Percentiles rank a stretch among this genome's conserved stretches.
These are phyloP conservation scores for Setipinna tenuifilis DNA, from an alignment of 2,797 vertebrate genomes.

Conservation along the genomic window DNA sequence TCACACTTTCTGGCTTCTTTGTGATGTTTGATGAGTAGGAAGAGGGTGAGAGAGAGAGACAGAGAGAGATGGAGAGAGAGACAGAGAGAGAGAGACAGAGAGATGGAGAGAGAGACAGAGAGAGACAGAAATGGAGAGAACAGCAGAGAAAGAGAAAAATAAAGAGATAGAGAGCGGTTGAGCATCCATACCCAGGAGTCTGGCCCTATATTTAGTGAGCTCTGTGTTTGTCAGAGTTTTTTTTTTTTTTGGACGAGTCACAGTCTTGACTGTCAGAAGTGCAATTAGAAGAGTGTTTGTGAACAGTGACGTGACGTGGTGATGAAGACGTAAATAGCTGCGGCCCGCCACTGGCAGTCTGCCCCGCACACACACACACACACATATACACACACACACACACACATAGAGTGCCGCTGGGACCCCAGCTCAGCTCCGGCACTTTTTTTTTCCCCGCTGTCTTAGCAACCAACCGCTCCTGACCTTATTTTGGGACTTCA, in stretches of 20 bases:
- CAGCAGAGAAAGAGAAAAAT: no score
- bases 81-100: no score
- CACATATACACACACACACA: no score
- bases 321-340: background rate
- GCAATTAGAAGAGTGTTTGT: background rate
- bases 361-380: no score
- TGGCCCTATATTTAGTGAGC: background rate
- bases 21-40: background rate
- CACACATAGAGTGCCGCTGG: background rate
- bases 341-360: background rate
- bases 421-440: background rate
- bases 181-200: no score
- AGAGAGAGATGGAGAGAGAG: no score
- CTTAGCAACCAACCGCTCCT: constrained; percentile 5
- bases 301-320: background rate
- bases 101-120: no score
- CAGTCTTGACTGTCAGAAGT: background rate
- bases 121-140: no score
- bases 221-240: background rate
- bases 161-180: no score
- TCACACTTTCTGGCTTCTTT: background rate
- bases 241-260: background rate
- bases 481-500: constrained; percentile 4
- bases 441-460: background rate
- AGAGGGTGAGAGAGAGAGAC: no score